Evolutionary conservation across 2,888 invertebrate species (phyloP).

Genomic region (Eudemis profundana): DNA sequence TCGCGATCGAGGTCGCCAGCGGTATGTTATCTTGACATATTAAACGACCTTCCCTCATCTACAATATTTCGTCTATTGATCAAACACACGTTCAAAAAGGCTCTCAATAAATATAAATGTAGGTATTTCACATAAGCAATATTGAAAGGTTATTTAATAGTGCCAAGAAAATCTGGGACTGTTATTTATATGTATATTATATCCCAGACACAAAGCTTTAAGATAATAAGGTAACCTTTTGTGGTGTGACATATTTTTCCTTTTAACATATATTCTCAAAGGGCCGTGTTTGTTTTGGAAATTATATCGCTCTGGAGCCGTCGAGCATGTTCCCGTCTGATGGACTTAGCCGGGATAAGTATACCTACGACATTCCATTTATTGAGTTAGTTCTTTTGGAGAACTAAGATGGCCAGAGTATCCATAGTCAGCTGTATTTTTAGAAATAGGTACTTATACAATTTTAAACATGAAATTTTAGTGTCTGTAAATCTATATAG

Average conservation of each 20-base stretch:
- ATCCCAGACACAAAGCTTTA: conserved; percentile 35
- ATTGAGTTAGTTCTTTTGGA: neutral
- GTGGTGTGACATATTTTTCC: conserved; percentile 40
- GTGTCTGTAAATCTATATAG: too few species aligned
- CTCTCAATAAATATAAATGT: neutral
- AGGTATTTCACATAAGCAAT: conserved; percentile 10
- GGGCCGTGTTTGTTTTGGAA: conserved; percentile 25
- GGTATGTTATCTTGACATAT: too few species aligned
- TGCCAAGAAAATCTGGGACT: conserved; percentile 14
- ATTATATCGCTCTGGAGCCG: conserved; percentile 14
- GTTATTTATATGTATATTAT: conserved; percentile 40
- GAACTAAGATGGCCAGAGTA: neutral
- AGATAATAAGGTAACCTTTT: conserved; percentile 41
- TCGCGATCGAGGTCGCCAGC: too few species aligned
- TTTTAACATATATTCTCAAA: conserved; percentile 32
- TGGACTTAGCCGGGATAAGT: neutral
- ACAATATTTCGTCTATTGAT: neutral
- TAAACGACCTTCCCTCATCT: too few species aligned
- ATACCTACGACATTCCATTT: neutral
- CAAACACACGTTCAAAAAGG: neutral
- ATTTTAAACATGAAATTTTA: too few species aligned
- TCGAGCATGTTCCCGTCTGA: neutral
- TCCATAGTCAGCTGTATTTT: neutral
- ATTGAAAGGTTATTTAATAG: conserved; percentile 38
- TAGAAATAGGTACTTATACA: too few species aligned